Conservation (phyloP, 2,797 vertebrate species). For the Discoglossus pictus region DNA sequence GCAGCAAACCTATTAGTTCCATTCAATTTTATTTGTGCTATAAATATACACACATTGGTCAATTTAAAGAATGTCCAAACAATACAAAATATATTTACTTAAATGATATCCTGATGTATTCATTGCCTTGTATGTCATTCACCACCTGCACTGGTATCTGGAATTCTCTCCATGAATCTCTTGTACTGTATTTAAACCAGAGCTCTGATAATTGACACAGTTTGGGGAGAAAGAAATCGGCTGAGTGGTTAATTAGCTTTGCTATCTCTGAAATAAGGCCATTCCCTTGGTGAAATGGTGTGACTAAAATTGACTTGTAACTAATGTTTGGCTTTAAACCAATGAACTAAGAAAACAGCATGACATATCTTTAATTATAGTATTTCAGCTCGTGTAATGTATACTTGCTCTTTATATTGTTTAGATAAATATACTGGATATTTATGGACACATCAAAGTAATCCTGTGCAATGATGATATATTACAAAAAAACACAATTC, state of each 20-base stretch:
- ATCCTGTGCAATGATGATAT: no score
- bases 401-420: not conserved
- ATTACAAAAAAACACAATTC: no score
- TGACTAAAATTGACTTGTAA: constrained; percentile 34
- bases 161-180: constrained; percentile 7
- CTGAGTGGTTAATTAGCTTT: constrained; percentile 26
- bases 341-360: constrained; percentile 25
- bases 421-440: not conserved
- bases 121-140: not conserved
- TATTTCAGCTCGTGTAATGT: not conserved
- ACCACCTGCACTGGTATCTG: constrained; percentile 2
- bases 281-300: constrained; percentile 28
- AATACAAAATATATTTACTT: no score
- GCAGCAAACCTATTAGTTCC: no score
- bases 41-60: no score
- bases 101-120: no score
- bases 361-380: constrained; percentile 30
- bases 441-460: no score
- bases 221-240: constrained; percentile 21
- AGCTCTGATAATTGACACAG: constrained; percentile 29
- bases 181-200: constrained; percentile 1
- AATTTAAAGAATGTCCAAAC: no score
- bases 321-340: constrained; percentile 28
- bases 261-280: constrained; percentile 21
- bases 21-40: no score